phyloP scores from a whole-genome alignment of 2,888 invertebrate genomes.

The Lycophotia porphyrea region DNA sequence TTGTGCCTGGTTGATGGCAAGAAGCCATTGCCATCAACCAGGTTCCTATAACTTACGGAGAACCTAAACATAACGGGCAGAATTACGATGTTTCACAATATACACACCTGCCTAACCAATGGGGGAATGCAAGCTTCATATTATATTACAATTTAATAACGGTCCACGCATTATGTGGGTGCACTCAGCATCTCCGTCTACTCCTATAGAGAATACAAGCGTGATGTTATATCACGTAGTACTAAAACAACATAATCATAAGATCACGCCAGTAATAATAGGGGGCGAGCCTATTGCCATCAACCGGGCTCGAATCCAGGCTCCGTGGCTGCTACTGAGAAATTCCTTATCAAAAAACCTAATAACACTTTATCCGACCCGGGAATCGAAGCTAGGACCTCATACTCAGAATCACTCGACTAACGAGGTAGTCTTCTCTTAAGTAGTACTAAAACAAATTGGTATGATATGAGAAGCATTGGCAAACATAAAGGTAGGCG shows the following conservation, averaged over 20 bases:
- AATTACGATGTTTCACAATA: background rate
- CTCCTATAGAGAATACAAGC: background rate
- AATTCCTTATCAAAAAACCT: no score
- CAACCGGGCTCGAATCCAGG: no score
- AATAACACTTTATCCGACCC: no score
- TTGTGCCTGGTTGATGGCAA: background rate
- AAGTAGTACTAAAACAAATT: background rate
- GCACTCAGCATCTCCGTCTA: background rate
- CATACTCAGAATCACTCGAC: no score
- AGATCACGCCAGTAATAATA: no score
- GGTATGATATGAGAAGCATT: slow-evolving; percentile 17
- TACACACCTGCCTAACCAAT: background rate
- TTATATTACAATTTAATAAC: background rate
- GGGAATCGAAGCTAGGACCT: no score
- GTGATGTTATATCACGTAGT: background rate
- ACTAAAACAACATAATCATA: background rate
- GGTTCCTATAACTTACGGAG: background rate
- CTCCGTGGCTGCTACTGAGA: no score
- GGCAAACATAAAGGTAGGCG: slow-evolving; percentile 2
- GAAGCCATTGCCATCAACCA: background rate
- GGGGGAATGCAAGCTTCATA: background rate
- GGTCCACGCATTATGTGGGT: background rate
- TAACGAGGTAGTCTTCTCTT: no score
- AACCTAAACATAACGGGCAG: background rate
- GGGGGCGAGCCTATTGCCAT: no score